Evolutionary conservation across 2,797 vertebrate species (phyloP).

Genomic region (Cryptoprocta ferox): DNA sequence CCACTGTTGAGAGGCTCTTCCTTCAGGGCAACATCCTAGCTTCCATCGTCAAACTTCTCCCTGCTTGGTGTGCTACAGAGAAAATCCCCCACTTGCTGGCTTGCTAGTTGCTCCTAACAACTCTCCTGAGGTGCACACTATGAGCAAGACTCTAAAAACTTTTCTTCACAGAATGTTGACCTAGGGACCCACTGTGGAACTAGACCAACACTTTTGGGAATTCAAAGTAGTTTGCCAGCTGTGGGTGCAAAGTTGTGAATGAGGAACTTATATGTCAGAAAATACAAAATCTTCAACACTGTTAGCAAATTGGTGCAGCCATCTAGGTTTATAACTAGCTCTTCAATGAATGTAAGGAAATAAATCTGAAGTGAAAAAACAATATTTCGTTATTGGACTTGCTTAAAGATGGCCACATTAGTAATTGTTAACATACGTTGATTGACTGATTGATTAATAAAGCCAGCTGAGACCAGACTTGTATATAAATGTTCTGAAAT

Average conservation of each 20-base stretch:
- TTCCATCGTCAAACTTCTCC: background rate
- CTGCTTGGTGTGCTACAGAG: background rate
- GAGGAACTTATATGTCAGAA: background rate
- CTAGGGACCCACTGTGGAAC: background rate
- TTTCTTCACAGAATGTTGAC: background rate
- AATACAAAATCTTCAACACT: background rate
- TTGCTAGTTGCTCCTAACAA: background rate
- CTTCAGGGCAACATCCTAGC: background rate
- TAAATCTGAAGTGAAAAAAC: background rate
- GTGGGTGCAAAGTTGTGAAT: background rate
- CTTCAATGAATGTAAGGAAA: background rate
- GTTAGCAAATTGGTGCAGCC: background rate
- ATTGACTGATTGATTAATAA: background rate
- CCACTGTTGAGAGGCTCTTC: background rate
- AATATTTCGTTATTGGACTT: background rate
- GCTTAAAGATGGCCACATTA: background rate
- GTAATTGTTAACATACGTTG: background rate
- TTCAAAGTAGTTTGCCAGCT: background rate
- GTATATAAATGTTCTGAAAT: constrained; percentile 1
- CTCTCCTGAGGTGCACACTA: background rate
- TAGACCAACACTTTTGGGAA: background rate
- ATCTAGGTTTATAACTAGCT: background rate
- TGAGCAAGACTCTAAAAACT: background rate
- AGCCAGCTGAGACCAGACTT: background rate
- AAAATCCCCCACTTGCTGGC: background rate